phyloP scores from a whole-genome alignment of 2,113 vertebrate genomes.

The Lontra canadensis region DNA sequence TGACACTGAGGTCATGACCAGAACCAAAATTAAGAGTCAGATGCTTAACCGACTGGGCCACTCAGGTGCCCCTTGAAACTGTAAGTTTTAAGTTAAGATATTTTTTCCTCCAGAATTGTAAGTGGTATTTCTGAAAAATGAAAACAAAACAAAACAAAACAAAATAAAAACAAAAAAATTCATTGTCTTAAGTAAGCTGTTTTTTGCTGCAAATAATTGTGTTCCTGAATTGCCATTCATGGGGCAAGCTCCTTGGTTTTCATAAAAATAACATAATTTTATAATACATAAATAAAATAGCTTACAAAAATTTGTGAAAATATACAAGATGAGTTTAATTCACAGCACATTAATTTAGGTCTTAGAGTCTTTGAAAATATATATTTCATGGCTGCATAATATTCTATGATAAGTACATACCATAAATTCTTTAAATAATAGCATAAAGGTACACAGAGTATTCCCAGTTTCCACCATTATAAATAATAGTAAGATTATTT shows the following conservation, averaged over 20 bases:
- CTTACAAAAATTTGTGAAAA: background rate
- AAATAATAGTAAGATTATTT: background rate
- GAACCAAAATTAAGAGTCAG: background rate
- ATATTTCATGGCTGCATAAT: background rate
- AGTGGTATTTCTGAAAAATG: background rate
- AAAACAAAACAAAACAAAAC: background rate
- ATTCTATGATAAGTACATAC: background rate
- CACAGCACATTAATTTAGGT: background rate
- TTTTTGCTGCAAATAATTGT: background rate
- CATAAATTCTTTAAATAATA: background rate
- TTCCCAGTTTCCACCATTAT: background rate
- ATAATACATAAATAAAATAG: background rate
- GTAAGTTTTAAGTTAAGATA: background rate
- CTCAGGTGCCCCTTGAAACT: background rate
- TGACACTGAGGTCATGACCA: background rate
- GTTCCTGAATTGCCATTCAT: background rate
- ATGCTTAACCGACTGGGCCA: background rate
- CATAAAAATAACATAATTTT: background rate
- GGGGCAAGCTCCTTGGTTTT: background rate
- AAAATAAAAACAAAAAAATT: background rate
- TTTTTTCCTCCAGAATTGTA: background rate
- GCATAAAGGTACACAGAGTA: background rate
- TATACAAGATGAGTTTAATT: background rate
- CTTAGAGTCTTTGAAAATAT: background rate
- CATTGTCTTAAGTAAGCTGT: background rate